These are phyloP conservation scores for Drosophila mauritiana DNA, from an alignment of 1,140 invertebrate genomes.

Conservation along the genomic window DNA sequence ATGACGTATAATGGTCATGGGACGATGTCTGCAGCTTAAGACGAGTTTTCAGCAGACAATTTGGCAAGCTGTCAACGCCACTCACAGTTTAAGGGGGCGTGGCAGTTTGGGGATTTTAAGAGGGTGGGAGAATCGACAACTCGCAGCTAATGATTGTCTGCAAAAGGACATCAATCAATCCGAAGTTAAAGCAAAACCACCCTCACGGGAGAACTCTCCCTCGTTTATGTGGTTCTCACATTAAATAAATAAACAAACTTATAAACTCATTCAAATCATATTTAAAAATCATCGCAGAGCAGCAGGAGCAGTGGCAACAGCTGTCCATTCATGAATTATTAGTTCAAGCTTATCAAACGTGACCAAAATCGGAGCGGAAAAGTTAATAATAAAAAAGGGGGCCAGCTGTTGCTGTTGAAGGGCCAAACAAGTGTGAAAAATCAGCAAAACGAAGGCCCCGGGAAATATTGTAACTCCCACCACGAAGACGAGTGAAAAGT, in stretches of 20 bases:
- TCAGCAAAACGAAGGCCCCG: constrained; percentile 48
- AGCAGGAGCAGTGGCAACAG: constrained; percentile 66
- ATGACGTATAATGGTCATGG: constrained; percentile 59
- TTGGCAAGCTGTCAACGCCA: constrained; percentile 78
- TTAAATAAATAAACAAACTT: constrained; percentile 79
- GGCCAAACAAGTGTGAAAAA: constrained; percentile 68
- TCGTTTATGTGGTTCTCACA: constrained; percentile 10
- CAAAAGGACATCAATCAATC: constrained; percentile 74
- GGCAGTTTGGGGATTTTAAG: constrained; percentile 29
- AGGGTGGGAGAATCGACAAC: constrained; percentile 36
- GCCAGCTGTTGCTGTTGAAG: constrained; percentile 61
- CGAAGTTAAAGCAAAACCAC: constrained; percentile 48
- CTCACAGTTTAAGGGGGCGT: constrained; percentile 52
- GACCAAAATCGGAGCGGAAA: constrained; percentile 68
- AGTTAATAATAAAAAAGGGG: constrained; percentile 65
- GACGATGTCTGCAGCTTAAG: constrained; percentile 21
- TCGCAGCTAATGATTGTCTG: constrained; percentile 77
- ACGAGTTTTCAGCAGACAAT: constrained; percentile 68
- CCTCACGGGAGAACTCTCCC: constrained; percentile 8
- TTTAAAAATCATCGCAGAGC: constrained; percentile 72
- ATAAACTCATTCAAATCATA: constrained; percentile 82
- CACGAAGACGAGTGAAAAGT: constrained; percentile 22
- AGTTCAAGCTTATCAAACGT: constrained; percentile 78
- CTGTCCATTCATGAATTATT: constrained; percentile 80
- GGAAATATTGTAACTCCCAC: constrained; percentile 37